Evolutionary conservation across 2,113 vertebrate genomes (phyloP), one percentile per base, ranked within the genome.

Genomic region (Solea solea): DNA sequence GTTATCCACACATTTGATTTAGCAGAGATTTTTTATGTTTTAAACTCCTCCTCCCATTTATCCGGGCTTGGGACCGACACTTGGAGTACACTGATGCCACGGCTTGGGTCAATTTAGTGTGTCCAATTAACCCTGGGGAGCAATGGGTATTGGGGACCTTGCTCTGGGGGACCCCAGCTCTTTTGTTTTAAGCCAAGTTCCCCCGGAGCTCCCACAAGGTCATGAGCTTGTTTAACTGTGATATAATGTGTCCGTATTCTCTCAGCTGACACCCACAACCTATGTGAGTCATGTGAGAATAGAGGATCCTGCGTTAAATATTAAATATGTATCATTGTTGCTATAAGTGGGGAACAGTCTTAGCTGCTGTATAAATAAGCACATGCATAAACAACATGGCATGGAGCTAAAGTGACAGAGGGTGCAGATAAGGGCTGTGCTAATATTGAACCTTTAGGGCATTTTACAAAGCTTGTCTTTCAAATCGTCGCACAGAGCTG

Each of bases 281-380:
- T 63, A 69, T 41, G 70, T 0, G 14, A 64, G 25, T 44, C 15
- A 11, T 55, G 78, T 60, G 16, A 84, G 70, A 85, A 70, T 28
- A 81, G 53, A 69, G 41, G 28, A 61, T 72, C 21, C 58, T 28
- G n/a, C n/a, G n/a, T n/a, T 21, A 21, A 9, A 16, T 68, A 89
- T 90, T 83, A 89, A 88, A 88, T 80, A 88, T 88, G 81, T 65
- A 80, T 75, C 39, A 53, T 74, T 76, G 76, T 75, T 74, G 72
- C 80, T 73, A 55, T 73, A 84, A 79, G 81, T 74, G 58, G 78
- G 64, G 86, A 64, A 81, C 73, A 60, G 67, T 71, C 66, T 4
- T 41, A 73, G 72, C 74, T 1, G 50, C 71, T 49, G 55, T 74
- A 78, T 78, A 86, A 90, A 90, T 81, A 85, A 85, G 78, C 58